A percentile compares a stretch with the other conserved stretches of the same genome.
These are phyloP conservation scores for Drosophila kikkawai DNA, from an alignment of 1,140 invertebrate genomes.

Conservation along the genomic window DNA sequence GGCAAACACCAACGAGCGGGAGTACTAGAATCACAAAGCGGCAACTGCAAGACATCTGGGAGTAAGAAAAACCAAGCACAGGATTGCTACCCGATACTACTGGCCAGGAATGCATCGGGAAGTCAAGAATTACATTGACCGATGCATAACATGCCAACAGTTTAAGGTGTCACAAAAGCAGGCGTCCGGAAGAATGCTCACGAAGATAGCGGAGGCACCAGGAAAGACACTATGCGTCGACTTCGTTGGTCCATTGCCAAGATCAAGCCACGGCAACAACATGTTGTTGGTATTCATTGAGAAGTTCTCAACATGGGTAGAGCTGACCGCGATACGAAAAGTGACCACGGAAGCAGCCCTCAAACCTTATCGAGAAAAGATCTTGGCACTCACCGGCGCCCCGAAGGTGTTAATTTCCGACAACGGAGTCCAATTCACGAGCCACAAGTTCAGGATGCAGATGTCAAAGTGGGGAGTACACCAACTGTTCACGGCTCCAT, in stretches of 20 bases:
- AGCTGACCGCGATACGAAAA: too few relatives aligned
- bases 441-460: too few relatives aligned
- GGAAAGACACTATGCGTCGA: not conserved
- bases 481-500: too few relatives aligned
- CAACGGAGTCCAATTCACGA: too few relatives aligned
- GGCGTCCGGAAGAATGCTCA: not conserved
- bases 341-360: too few relatives aligned
- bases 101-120: not conserved
- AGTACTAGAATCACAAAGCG: not conserved
- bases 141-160: not conserved
- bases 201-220: not conserved
- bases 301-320: not conserved
- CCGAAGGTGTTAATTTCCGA: too few relatives aligned
- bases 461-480: too few relatives aligned
- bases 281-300: slow-evolving; percentile 4
- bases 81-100: not conserved
- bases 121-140: not conserved
- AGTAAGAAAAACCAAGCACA: not conserved
- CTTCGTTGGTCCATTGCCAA: not conserved
- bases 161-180: not conserved
- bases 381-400: too few relatives aligned
- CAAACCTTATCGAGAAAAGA: too few relatives aligned
- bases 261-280: not conserved
- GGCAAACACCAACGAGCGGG: too few relatives aligned
- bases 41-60: not conserved